These are phyloP conservation scores for Suricata suricatta DNA, from an alignment of 2,113 vertebrate genomes.

Conservation along the genomic window DNA sequence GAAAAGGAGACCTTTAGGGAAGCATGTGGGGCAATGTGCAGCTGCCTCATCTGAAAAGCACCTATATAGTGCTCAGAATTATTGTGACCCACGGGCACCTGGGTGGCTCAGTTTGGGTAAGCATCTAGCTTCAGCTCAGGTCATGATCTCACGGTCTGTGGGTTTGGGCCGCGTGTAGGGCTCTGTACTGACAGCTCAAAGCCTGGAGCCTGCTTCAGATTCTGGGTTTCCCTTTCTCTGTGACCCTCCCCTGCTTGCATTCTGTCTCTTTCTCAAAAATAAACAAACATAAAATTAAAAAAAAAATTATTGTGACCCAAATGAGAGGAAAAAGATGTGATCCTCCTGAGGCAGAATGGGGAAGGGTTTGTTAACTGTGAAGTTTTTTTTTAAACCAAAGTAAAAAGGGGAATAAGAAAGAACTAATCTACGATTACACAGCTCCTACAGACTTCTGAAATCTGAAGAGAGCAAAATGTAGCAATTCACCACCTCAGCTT, in stretches of 20 bases:
- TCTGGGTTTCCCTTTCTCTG: too few relatives aligned
- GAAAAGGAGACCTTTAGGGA: background rate
- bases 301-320: background rate
- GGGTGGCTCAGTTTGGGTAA: too few relatives aligned
- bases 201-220: too few relatives aligned
- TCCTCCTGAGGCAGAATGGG: background rate
- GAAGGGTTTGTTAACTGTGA: background rate
- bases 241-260: too few relatives aligned
- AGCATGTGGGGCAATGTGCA: background rate
- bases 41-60: background rate
- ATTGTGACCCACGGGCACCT: background rate
- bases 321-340: background rate
- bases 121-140: too few relatives aligned
- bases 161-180: too few relatives aligned
- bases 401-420: background rate
- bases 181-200: too few relatives aligned
- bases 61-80: background rate
- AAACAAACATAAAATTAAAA: too few relatives aligned
- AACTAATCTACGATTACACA: background rate
- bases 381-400: background rate
- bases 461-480: background rate
- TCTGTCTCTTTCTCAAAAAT: too few relatives aligned
- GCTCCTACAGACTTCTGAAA: conserved; percentile 2
- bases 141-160: too few relatives aligned
- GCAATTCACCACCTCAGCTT: background rate